Conservation (phyloP, 2,888 invertebrate species). For the Eupithecia centaureata region DNA sequence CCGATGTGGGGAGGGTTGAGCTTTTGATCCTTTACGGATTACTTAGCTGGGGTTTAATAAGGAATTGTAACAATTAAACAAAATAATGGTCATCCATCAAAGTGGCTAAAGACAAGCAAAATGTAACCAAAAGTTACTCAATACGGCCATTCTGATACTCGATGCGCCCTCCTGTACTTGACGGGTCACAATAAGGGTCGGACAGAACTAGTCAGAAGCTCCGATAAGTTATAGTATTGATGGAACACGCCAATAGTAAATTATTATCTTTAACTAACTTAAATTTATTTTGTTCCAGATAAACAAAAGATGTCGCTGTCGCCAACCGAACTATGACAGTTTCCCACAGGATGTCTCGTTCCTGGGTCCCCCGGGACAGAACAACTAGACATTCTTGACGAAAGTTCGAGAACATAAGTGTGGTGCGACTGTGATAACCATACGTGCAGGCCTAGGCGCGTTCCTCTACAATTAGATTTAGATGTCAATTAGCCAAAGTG, state of each 20-base stretch:
- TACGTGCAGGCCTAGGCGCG: slow-evolving; percentile 57
- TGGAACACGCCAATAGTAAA: not conserved
- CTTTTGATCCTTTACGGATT: too few relatives aligned
- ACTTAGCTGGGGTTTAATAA: too few relatives aligned
- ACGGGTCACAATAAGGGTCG: not conserved
- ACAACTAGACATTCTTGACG: slow-evolving; percentile 5
- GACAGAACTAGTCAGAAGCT: not conserved
- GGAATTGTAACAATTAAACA: not conserved
- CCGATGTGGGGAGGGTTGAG: too few relatives aligned
- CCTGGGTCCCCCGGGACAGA: not conserved
- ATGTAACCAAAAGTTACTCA: not conserved
- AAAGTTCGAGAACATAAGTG: not conserved
- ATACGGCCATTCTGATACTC: not conserved
- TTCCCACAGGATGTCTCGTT: not conserved
- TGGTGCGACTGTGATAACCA: slow-evolving; percentile 54
- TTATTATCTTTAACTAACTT: too few relatives aligned
- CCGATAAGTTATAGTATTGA: not conserved
- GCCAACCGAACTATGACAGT: not conserved
- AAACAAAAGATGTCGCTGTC: not conserved
- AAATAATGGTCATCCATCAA: not conserved
- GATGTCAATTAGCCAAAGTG: slow-evolving; percentile 76
- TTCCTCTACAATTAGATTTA: slow-evolving; percentile 73
- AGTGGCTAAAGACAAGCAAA: not conserved
- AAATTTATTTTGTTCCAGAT: not conserved
- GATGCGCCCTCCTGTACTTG: not conserved